phyloP scores from a whole-genome alignment of 2,797 vertebrate genomes.

The Sebastes kiyomatsui region DNA sequence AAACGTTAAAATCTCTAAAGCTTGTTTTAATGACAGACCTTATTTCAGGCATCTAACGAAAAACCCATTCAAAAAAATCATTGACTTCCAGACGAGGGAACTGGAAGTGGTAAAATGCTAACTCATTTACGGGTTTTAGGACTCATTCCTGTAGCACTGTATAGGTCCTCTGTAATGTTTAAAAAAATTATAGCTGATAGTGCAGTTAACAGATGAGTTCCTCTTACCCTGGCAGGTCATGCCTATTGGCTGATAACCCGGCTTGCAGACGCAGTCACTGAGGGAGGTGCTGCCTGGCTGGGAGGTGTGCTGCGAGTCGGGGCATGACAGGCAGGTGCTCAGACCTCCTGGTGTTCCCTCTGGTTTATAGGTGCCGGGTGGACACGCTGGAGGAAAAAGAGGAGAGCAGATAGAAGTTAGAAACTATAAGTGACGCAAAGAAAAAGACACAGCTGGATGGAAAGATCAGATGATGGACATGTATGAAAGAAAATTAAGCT shows the following conservation, averaged over 20 bases:
- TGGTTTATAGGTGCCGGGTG: conserved; percentile 93
- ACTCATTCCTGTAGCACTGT: too few relatives aligned
- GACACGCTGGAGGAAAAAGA: conserved; percentile 84
- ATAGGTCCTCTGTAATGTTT: background rate
- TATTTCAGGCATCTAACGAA: too few relatives aligned
- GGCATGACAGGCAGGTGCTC: conserved; percentile 89
- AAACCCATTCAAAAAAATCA: too few relatives aligned
- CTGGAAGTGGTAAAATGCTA: too few relatives aligned
- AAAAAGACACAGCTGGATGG: background rate
- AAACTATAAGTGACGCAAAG: background rate
- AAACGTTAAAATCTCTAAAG: too few relatives aligned
- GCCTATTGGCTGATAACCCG: conserved; percentile 85
- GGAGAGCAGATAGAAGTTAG: background rate
- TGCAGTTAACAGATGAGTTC: background rate
- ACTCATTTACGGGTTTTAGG: too few relatives aligned
- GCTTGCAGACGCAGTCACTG: conserved; percentile 88
- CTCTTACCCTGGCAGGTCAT: conserved; percentile 88
- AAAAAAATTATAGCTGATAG: background rate
- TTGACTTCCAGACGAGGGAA: too few relatives aligned
- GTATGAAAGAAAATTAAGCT: conserved; percentile 12
- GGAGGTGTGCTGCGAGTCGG: conserved; percentile 89
- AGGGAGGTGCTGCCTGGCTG: conserved; percentile 90
- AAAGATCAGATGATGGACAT: background rate
- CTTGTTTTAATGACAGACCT: too few relatives aligned
- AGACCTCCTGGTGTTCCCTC: conserved; percentile 91